A percentile compares a stretch with the other conserved stretches of the same genome.
Conservation (phyloP, 1,140 invertebrate species). For the Magallana gigas region DNA sequence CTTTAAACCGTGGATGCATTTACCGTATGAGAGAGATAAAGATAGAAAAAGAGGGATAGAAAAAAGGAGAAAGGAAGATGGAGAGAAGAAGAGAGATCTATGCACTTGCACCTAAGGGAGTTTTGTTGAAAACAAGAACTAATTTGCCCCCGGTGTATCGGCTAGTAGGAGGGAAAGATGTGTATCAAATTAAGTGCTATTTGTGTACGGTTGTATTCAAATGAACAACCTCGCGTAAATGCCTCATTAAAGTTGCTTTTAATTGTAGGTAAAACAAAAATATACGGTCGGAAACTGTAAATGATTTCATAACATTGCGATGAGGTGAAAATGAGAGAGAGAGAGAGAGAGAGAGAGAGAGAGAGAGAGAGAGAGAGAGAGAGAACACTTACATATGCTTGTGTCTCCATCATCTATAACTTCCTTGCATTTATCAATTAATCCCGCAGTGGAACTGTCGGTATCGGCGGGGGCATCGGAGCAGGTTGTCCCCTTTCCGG, state of each 20-base stretch:
- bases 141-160: too few relatives aligned
- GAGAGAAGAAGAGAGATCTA: neutral
- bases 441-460: neutral
- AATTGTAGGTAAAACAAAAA: too few relatives aligned
- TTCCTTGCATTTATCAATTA: constrained; percentile 17
- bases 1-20: too few relatives aligned
- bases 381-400: neutral
- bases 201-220: too few relatives aligned
- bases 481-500: neutral
- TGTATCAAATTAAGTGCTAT: too few relatives aligned
- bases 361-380: neutral
- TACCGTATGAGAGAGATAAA: neutral
- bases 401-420: neutral
- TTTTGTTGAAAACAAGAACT: too few relatives aligned
- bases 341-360: neutral
- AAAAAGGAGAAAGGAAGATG: neutral
- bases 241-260: too few relatives aligned
- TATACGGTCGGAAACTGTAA: too few relatives aligned
- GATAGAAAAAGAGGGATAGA: neutral
- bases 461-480: neutral
- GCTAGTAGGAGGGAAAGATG: too few relatives aligned
- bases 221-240: too few relatives aligned
- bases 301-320: too few relatives aligned
- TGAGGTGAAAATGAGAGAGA: neutral
- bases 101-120: too few relatives aligned